Percentiles rank a stretch among this genome's conserved stretches.
These are phyloP conservation scores for Eurystomus gularis DNA, from an alignment of 2,113 vertebrate genomes.

Conservation along the genomic window DNA sequence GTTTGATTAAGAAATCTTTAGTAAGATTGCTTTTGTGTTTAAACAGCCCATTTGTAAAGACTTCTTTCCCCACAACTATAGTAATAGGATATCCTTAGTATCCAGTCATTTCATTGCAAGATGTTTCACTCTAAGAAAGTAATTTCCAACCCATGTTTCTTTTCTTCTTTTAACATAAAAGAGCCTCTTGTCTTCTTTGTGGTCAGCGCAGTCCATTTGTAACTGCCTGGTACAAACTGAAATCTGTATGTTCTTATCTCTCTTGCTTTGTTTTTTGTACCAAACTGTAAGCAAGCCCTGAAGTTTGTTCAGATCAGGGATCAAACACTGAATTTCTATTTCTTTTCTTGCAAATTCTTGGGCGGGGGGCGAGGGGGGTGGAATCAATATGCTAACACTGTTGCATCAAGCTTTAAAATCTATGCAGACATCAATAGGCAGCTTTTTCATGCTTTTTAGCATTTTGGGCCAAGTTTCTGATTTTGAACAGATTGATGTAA, in stretches of 20 bases:
- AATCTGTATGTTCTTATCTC: conserved; percentile 36
- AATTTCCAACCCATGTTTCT: conserved; percentile 40
- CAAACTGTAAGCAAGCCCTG: conserved; percentile 23
- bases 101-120: not conserved
- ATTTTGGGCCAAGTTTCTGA: conserved; percentile 31
- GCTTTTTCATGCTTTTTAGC: not conserved
- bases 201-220: conserved; percentile 26
- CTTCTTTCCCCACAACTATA: not conserved
- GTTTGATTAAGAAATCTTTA: conserved; percentile 21
- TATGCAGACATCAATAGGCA: conserved; percentile 31
- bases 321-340: conserved; percentile 54
- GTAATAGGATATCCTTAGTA: not conserved
- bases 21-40: conserved; percentile 9
- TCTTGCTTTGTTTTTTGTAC: conserved; percentile 32
- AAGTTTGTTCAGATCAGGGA: conserved; percentile 47
- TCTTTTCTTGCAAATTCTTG: not conserved
- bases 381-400: conserved; percentile 25
- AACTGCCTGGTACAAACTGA: not conserved
- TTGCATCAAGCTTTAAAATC: conserved; percentile 38
- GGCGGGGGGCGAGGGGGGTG: accelerated
- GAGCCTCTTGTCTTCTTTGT: not conserved
- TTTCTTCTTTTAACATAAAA: conserved; percentile 44
- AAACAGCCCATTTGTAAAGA: not conserved
- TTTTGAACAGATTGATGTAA: conserved; percentile 20
- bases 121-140: not conserved